Evolutionary conservation across 2,888 invertebrate genomes (phyloP), one percentile per base, ranked within the genome.

Genomic region (Acholoe squamosa): DNA sequence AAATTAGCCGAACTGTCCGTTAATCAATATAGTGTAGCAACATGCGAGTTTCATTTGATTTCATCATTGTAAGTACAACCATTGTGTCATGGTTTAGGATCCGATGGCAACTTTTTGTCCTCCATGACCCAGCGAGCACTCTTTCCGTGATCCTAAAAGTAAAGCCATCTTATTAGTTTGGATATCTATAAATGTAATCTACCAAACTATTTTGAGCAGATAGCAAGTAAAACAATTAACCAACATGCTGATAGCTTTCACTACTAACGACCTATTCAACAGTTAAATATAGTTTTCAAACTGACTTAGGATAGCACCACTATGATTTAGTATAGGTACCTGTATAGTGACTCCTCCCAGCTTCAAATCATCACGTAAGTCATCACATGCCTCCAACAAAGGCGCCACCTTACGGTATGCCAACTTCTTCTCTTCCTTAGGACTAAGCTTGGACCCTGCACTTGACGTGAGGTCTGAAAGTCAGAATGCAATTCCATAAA

Each of bases 321-420:
- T 3, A 43, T 43, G 43, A 43, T 3, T 43, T 10, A 28, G 34
- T 0, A 25, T 54, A 56, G 10, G 33, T 77, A 94, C 94, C 92
- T 93, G 92, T 0, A 94, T 91, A 52, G 93, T 92, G 34, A 94
- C 91, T 77, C 94, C 94, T 54, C 91, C 90, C 31, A 91, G 76
- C 33, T 91, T 89, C 61, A 94, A 91, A 34, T 94, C 92, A 22
- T 93, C 92, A 89, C 94, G 89, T 0, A 94, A 91, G 0, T 92
- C 90, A 91, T 94, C 94, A 92, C 94, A 94, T 43, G 93, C 93
- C 19, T 92, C 34, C 84, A 94, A 91, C 19, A 94, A 89, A 0
- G 93, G 92, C 31, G 7, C 25, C 77, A 91, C 84, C 25, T 61
- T 90, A 31, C 67, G 52, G 10, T 51, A 43, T 14, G 31, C 51